phyloP scores from a whole-genome alignment of 2,797 vertebrate species.

The Brachyalestes nurse region DNA sequence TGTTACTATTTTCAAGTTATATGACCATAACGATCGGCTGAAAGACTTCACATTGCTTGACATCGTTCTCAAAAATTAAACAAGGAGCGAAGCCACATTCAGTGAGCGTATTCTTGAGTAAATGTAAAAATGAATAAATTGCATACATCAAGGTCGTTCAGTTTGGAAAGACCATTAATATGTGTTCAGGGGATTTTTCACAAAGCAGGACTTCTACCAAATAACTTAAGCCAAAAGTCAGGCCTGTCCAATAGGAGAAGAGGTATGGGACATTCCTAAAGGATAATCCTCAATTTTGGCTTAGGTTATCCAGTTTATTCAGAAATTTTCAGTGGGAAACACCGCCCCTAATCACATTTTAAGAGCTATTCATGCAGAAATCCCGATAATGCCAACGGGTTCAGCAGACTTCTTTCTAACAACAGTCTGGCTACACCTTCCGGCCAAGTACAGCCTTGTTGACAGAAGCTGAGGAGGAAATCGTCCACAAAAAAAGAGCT shows the following conservation, averaged over 20 bases:
- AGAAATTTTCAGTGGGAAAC: neutral
- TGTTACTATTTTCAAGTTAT: too few species aligned
- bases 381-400: neutral
- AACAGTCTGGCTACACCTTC: slow-evolving; percentile 13
- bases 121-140: too few species aligned
- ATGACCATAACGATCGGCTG: too few species aligned
- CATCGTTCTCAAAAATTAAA: too few species aligned
- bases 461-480: slow-evolving; percentile 33
- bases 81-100: too few species aligned
- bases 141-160: too few species aligned
- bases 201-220: neutral
- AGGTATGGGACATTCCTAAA: neutral
- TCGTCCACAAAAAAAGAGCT: neutral
- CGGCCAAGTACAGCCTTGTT: slow-evolving; percentile 33
- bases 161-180: too few species aligned
- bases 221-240: neutral
- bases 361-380: neutral
- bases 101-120: too few species aligned
- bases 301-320: neutral
- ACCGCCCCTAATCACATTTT: neutral
- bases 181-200: too few species aligned
- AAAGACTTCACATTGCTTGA: too few species aligned
- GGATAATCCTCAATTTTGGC: neutral
- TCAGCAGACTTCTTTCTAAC: neutral
- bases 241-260: neutral